These are phyloP conservation scores for Daktulosphaira vitifoliae DNA, from an alignment of 1,140 invertebrate genomes.

Conservation along the genomic window DNA sequence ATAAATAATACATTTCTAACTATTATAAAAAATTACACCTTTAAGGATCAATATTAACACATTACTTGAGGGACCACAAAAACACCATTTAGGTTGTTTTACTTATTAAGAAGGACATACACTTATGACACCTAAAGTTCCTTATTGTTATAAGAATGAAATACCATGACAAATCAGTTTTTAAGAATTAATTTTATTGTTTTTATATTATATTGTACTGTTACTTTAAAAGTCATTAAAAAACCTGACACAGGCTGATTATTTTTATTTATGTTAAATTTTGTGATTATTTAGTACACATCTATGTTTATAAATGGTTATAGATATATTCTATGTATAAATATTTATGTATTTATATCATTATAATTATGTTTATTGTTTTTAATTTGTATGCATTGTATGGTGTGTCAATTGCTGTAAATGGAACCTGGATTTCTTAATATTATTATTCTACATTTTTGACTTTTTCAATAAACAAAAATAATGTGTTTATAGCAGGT, in stretches of 20 bases:
- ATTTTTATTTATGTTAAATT: slow-evolving; percentile 28
- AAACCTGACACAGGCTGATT: slow-evolving; percentile 29
- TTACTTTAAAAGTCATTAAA: background rate
- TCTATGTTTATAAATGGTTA: slow-evolving; percentile 32
- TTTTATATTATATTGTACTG: slow-evolving; percentile 24
- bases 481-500: slow-evolving; percentile 32
- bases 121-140: slow-evolving; percentile 30
- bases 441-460: background rate
- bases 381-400: slow-evolving; percentile 19
- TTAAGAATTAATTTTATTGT: slow-evolving; percentile 21
- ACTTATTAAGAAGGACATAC: slow-evolving; percentile 24
- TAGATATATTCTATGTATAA: slow-evolving; percentile 13
- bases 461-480: slow-evolving; percentile 23
- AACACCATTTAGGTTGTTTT: slow-evolving; percentile 21
- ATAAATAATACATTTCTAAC: slow-evolving; percentile 24
- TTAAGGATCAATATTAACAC: slow-evolving; percentile 29
- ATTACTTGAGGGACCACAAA: slow-evolving; percentile 31
- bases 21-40: slow-evolving; percentile 19
- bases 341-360: background rate
- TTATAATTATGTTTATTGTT: slow-evolving; percentile 25
- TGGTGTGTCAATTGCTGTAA: slow-evolving; percentile 15
- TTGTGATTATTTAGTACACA: slow-evolving; percentile 32
- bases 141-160: slow-evolving; percentile 32
- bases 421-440: slow-evolving; percentile 23
- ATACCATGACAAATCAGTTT: slow-evolving; percentile 30